Percentiles rank a stretch among this genome's conserved stretches.
phyloP scores from a whole-genome alignment of 1,140 invertebrate species.

The Chironomus tepperi region DNA sequence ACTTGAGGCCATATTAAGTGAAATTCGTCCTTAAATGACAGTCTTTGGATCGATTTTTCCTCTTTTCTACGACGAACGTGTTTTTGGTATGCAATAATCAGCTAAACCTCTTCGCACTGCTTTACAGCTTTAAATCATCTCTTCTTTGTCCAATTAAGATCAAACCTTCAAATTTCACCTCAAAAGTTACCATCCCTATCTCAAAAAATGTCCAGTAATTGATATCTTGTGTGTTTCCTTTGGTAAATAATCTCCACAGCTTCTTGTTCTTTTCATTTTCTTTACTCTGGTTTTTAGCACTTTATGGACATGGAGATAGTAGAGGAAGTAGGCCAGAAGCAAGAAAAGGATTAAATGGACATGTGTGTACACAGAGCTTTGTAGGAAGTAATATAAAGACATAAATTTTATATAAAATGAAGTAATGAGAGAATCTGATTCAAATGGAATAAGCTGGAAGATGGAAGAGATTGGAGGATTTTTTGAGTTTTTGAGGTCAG shows the following conservation, averaged over 20 bases:
- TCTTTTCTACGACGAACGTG: no score
- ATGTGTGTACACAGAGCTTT: not conserved
- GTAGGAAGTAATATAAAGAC: not conserved
- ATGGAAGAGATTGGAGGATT: no score
- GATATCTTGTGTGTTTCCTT: conserved; percentile 24
- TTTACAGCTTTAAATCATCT: no score
- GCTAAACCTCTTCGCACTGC: no score
- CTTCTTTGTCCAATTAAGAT: no score
- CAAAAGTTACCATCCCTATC: no score
- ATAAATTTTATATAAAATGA: not conserved
- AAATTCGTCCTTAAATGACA: no score
- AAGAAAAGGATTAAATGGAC: conserved; percentile 12
- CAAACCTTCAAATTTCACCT: no score
- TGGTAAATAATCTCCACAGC: conserved; percentile 9
- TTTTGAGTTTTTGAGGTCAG: no score
- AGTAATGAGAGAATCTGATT: not conserved
- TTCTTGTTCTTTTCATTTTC: not conserved
- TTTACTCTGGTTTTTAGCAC: not conserved
- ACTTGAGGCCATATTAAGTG: no score
- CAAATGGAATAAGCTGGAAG: not conserved
- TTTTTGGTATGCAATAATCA: no score
- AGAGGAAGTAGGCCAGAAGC: not conserved
- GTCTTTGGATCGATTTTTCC: no score
- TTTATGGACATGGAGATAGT: not conserved
- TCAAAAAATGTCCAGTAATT: conserved; percentile 10